Percentiles rank a stretch among this genome's conserved stretches.
Evolutionary conservation across 2,113 vertebrate genomes (phyloP).

Genomic region (Pygathrix nemaeus): DNA sequence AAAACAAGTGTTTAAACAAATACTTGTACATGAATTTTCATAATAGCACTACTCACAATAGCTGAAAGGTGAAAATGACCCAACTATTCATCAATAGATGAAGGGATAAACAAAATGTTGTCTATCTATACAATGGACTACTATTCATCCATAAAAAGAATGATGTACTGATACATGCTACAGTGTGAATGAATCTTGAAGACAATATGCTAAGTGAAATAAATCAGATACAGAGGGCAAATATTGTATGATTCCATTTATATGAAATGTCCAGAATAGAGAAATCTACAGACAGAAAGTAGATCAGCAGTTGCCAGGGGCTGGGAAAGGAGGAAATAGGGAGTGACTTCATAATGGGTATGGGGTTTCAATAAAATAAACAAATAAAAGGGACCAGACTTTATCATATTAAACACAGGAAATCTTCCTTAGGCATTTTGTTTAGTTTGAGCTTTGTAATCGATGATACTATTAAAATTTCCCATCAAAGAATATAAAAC

Average conservation of each 20-base stretch:
- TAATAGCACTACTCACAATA: neutral
- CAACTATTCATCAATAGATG: neutral
- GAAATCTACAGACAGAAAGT: too few relatives aligned
- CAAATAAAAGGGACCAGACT: neutral
- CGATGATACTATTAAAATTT: neutral
- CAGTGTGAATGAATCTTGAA: neutral
- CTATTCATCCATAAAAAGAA: neutral
- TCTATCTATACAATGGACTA: neutral
- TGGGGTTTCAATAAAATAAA: neutral
- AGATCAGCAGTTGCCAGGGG: too few relatives aligned
- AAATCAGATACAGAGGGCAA: neutral
- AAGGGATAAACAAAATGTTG: neutral
- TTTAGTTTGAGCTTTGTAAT: constrained; percentile 10
- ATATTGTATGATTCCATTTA: neutral
- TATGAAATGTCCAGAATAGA: too few relatives aligned
- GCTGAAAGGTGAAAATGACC: neutral
- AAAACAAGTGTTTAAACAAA: neutral
- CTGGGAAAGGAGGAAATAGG: neutral
- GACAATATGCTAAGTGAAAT: neutral
- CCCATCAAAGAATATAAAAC: neutral
- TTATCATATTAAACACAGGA: neutral
- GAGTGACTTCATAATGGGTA: neutral
- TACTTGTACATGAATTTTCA: neutral
- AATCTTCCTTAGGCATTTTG: neutral
- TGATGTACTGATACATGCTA: neutral